Conservation (phyloP, 2,113 vertebrate genomes). For the Puntigrus tetrazona region DNA sequence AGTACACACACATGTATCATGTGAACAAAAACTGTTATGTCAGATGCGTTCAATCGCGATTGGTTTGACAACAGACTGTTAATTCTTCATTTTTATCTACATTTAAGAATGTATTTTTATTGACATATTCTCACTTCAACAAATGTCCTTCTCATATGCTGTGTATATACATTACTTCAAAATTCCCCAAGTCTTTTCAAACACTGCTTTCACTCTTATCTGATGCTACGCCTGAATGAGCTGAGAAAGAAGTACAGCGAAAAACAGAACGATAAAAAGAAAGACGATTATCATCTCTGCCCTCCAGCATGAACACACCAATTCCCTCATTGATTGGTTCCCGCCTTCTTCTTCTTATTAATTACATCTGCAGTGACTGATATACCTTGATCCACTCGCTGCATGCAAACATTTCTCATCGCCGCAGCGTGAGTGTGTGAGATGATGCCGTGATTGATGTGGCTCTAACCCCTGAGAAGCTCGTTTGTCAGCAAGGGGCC, state of each 20-base stretch:
- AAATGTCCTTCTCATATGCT: background rate
- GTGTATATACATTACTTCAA: background rate
- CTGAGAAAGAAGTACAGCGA: constrained; percentile 15
- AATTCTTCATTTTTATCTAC: background rate
- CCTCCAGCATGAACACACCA: constrained; percentile 64
- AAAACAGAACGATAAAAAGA: constrained; percentile 18
- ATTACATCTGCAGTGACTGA: constrained; percentile 53
- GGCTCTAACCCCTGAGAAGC: constrained; percentile 40
- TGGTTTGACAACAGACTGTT: no score
- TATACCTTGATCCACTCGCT: constrained; percentile 9
- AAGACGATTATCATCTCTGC: constrained; percentile 63
- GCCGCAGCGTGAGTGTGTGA: constrained; percentile 22
- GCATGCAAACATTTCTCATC: constrained; percentile 45
- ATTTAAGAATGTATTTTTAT: background rate
- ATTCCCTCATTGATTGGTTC: constrained; percentile 70
- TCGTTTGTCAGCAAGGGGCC: constrained; percentile 43
- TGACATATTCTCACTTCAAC: background rate
- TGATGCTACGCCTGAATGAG: constrained; percentile 27
- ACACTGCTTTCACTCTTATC: background rate
- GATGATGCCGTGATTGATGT: constrained; percentile 66
- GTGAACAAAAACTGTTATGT: no score
- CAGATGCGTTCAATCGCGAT: no score
- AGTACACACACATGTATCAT: no score
- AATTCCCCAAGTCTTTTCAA: background rate
- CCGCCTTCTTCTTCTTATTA: constrained; percentile 50